Base-by-base conservation (phyloP, 92 coral and sea anemone genomes). In the Chrysogorgia sp. region DNA sequence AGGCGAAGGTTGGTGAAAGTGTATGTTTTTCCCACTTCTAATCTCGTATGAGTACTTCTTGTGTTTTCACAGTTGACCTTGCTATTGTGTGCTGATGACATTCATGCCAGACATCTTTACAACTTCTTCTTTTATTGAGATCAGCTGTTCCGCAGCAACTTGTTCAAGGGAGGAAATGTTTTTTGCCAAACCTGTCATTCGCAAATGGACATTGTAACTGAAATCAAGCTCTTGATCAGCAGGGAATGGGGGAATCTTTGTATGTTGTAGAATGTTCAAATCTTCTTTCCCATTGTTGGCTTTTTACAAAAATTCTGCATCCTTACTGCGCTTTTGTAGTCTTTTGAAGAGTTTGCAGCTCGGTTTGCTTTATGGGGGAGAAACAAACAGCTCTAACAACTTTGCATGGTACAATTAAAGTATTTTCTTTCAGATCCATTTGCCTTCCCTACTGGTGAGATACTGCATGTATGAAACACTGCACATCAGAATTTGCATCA, bases 61-160 rank as follows among this genome's bases (percentile, higher is more conserved):
- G 88, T 41, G n/a, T n/a, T 84, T 84, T 60, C 43, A 57, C 19
- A 84, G 69, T 33, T 6, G 47, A 23, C 88, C 88, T 69, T 84
- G 88, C 57, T 28, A 64, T 1, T 48, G 80, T 10, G 84, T 79
- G 33, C 60, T 43, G 22, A 84, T 24, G 24, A 28, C 74, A 21
- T 84, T 84, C 37, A 79, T 47, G 33, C 71, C 72, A 58, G 80
- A 84, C 56, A 84, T 40, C 63, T 53, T 63, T 33, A 40, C 68
- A 50, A 84, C 88, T 60, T 84, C 48, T 67, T 74, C 88, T 71
- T 83, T 83, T 3, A 76, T 22, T 40, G 58, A 65, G 6, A 84
- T 55, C 1, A 84, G 74, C 74, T 84, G 84, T 49, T 84, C 88
- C 23, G 78, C 13, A 50, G 88, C 84, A 68, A 79, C 74, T 15